Conservation (phyloP, 2,113 vertebrate species). For the Motacilla tschutschensis region DNA sequence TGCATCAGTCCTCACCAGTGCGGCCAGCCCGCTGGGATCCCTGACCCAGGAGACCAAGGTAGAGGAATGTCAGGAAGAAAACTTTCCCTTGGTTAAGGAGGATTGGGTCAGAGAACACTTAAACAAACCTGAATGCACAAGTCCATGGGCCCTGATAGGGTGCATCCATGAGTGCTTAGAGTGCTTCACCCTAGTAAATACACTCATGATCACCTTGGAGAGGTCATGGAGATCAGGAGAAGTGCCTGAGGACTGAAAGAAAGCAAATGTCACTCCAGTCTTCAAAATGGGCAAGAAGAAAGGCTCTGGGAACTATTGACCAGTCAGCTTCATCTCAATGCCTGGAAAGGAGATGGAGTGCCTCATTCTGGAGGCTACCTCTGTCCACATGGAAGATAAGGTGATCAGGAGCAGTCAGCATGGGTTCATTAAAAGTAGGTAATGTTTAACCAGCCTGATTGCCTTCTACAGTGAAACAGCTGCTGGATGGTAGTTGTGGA, state of each 20-base stretch:
- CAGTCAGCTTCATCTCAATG: background rate
- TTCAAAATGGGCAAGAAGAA: background rate
- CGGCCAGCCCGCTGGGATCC: background rate
- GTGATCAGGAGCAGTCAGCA: background rate
- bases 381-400: background rate
- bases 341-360: background rate
- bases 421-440: background rate
- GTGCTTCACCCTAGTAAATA: too few relatives aligned
- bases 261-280: background rate
- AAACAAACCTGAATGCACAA: background rate
- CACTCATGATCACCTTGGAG: background rate
- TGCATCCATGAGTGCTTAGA: background rate
- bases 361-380: background rate
- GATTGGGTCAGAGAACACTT: background rate
- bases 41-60: background rate
- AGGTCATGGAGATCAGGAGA: background rate
- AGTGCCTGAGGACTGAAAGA: background rate
- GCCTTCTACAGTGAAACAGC: background rate
- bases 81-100: background rate
- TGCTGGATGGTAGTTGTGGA: background rate
- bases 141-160: background rate
- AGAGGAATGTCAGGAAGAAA: background rate
- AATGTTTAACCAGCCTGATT: background rate
- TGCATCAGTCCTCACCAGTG: background rate
- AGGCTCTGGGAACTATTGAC: background rate